A percentile compares a stretch with the other conserved stretches of the same genome.
These are phyloP conservation scores for Cephus rjabovi DNA, from an alignment of 2,888 invertebrate genomes.

Conservation along the genomic window DNA sequence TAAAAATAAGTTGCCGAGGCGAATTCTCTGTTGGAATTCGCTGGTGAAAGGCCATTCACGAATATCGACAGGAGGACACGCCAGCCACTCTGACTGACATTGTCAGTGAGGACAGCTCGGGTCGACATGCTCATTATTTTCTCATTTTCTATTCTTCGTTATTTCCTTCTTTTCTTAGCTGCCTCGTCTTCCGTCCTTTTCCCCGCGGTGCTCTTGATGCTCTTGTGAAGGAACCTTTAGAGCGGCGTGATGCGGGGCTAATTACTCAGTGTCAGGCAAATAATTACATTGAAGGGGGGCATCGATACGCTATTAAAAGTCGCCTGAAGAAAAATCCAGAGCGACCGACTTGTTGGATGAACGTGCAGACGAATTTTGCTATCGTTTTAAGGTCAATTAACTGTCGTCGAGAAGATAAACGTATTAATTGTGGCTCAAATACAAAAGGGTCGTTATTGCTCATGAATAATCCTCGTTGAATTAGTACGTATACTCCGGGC, in stretches of 20 bases:
- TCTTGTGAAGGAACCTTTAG: neutral
- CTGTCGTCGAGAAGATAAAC: neutral
- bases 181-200: neutral
- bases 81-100: neutral
- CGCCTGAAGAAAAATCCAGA: neutral
- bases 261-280: neutral
- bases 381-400: neutral
- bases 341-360: neutral
- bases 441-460: neutral
- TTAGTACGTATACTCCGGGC: neutral
- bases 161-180: neutral
- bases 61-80: neutral
- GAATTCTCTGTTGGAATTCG: neutral
- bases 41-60: neutral
- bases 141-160: neutral
- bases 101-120: neutral
- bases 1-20: neutral
- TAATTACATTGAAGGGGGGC: neutral
- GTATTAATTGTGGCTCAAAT: neutral
- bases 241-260: neutral
- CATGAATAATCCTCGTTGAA: neutral
- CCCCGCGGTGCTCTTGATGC: neutral
- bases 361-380: neutral
- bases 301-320: neutral
- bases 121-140: neutral